phyloP scores from a whole-genome alignment of 2,888 invertebrate species.

The Tipula unca region DNA sequence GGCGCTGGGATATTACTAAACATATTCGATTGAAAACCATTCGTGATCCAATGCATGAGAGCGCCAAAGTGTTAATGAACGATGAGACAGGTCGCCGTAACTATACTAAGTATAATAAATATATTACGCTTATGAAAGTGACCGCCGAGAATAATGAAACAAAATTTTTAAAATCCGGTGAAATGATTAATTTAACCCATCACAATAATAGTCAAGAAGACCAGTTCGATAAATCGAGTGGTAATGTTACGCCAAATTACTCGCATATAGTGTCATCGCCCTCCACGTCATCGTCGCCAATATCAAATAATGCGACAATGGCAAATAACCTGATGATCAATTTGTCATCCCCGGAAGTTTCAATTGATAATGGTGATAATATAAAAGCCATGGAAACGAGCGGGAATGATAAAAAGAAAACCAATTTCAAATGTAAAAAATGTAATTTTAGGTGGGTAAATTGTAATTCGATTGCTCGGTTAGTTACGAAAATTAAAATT shows the following conservation, averaged over 20 bases:
- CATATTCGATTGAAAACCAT: slow-evolving; percentile 87
- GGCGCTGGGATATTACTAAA: slow-evolving; percentile 95
- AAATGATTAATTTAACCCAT: slow-evolving; percentile 35
- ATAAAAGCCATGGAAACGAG: not conserved
- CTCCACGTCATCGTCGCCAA: not conserved
- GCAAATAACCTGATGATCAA: not conserved
- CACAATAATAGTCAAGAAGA: slow-evolving; percentile 39
- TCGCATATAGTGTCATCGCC: not conserved
- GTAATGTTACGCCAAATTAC: not conserved
- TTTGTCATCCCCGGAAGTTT: not conserved
- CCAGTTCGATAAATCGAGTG: slow-evolving; percentile 44
- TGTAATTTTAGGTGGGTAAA: slow-evolving; percentile 71
- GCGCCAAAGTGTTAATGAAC: slow-evolving; percentile 78
- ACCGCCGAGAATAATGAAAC: slow-evolving; percentile 45
- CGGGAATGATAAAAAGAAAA: slow-evolving; percentile 45
- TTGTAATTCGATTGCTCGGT: not conserved
- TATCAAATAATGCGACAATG: not conserved
- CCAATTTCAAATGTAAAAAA: slow-evolving; percentile 82
- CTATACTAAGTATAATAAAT: slow-evolving; percentile 88
- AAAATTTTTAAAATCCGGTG: slow-evolving; percentile 41
- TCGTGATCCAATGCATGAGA: slow-evolving; percentile 71
- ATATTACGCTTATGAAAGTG: slow-evolving; percentile 63
- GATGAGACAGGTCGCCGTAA: slow-evolving; percentile 85
- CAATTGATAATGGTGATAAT: not conserved
- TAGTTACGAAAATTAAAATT: not conserved